Evolutionary conservation across 2,888 invertebrate genomes (phyloP).

Genomic region (Euphydryas editha): DNA sequence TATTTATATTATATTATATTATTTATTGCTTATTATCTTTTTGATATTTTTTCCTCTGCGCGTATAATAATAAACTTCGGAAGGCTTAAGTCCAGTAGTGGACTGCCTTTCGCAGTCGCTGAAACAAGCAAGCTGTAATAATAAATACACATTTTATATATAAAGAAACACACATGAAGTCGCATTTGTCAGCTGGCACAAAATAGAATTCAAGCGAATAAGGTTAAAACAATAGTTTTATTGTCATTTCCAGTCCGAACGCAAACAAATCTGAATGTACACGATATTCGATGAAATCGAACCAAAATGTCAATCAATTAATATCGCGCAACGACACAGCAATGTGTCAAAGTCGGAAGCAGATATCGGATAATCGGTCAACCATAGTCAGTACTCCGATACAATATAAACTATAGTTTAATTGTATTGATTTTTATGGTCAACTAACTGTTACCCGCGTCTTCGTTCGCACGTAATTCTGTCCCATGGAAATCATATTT

Average conservation of each 20-base stretch:
- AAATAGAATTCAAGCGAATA: neutral
- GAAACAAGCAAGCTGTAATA: too few species aligned
- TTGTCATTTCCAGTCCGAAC: neutral
- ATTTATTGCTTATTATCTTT: too few species aligned
- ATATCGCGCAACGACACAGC: neutral
- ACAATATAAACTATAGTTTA: neutral
- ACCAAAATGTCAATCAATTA: conserved; percentile 13
- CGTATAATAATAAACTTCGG: too few species aligned
- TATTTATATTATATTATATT: too few species aligned
- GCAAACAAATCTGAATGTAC: neutral
- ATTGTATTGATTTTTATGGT: too few species aligned
- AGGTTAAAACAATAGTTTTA: neutral
- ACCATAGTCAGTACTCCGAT: conserved; percentile 1
- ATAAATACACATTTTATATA: neutral
- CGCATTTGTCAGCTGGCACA: neutral
- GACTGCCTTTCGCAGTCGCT: too few species aligned
- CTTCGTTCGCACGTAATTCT: too few species aligned
- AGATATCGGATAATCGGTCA: conserved; percentile 8
- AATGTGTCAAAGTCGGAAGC: conserved; percentile 11
- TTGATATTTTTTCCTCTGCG: too few species aligned
- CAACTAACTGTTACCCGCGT: too few species aligned
- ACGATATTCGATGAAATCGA: neutral
- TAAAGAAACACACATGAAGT: conserved; percentile 5
- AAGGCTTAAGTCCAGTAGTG: too few species aligned
- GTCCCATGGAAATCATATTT: too few species aligned